Percentiles rank a stretch among this genome's conserved stretches.
phyloP scores from a whole-genome alignment of 2,888 invertebrate species.

The Petrolisthes cinctipes region DNA sequence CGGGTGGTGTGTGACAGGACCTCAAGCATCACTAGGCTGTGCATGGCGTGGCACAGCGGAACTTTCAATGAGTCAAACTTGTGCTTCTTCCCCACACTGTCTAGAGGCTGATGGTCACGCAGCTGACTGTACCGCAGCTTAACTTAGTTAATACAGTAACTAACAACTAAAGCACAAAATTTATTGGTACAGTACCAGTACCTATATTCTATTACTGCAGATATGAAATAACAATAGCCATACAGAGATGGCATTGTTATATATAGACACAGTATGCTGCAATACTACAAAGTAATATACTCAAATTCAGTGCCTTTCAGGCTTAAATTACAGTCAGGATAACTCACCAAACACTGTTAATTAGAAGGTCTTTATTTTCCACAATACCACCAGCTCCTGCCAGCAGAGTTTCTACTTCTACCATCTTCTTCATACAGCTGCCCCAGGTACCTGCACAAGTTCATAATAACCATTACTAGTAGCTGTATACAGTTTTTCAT shows the following conservation, averaged over 20 bases:
- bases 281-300: not conserved
- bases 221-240: not conserved
- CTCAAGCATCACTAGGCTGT: conserved; percentile 85
- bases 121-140: conserved; percentile 35
- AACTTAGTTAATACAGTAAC: too few species aligned
- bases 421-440: conserved; percentile 53
- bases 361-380: conserved; percentile 50
- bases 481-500: too few species aligned
- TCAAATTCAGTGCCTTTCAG: not conserved
- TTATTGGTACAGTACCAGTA: not conserved
- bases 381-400: conserved; percentile 46
- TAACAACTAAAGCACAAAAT: too few species aligned
- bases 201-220: not conserved
- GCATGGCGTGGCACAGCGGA: conserved; percentile 78
- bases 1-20: conserved; percentile 87
- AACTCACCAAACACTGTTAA: conserved; percentile 44
- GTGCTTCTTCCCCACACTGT: conserved; percentile 38
- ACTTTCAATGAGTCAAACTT: conserved; percentile 32
- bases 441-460: conserved; percentile 42
- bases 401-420: conserved; percentile 50
- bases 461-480: not conserved
- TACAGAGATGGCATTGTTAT: too few species aligned
- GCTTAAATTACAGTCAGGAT: not conserved
- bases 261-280: too few species aligned
- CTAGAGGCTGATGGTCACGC: conserved; percentile 45